phyloP scores from a whole-genome alignment of 2,888 invertebrate genomes.

The Elysia crispata region DNA sequence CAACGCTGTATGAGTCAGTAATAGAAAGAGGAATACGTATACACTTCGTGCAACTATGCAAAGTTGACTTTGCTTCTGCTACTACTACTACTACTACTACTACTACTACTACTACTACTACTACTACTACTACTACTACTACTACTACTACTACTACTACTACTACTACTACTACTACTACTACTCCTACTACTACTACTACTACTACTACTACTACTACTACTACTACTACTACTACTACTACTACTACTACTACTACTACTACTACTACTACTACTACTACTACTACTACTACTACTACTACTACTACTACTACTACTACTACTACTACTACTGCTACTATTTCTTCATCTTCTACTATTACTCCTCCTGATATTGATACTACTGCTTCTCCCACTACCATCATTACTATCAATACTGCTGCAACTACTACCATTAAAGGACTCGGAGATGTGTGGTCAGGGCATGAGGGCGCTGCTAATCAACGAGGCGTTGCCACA shows the following conservation, averaged over 20 bases:
- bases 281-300: conserved; percentile 17
- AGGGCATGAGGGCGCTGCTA: background rate
- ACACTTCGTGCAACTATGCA: too few relatives aligned
- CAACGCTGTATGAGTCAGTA: too few relatives aligned
- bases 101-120: conserved; percentile 24
- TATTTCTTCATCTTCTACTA: background rate
- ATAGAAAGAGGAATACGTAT: too few relatives aligned
- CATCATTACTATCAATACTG: background rate
- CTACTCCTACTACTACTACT: conserved; percentile 2
- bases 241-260: conserved; percentile 19
- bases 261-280: conserved; percentile 17
- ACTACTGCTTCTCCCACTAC: background rate
- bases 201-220: conserved; percentile 13
- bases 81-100: conserved; percentile 25
- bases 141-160: conserved; percentile 17
- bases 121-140: conserved; percentile 33
- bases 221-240: conserved; percentile 19
- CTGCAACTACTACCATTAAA: too few relatives aligned
- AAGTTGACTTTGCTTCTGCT: too few relatives aligned
- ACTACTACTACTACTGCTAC: conserved; percentile 16
- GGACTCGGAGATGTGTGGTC: too few relatives aligned
- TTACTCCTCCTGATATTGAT: background rate
- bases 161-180: background rate
- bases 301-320: conserved; percentile 19
- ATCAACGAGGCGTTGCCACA: too few relatives aligned